Conservation (phyloP, 2,797 vertebrate genomes). For the Danio kyathit region DNA sequence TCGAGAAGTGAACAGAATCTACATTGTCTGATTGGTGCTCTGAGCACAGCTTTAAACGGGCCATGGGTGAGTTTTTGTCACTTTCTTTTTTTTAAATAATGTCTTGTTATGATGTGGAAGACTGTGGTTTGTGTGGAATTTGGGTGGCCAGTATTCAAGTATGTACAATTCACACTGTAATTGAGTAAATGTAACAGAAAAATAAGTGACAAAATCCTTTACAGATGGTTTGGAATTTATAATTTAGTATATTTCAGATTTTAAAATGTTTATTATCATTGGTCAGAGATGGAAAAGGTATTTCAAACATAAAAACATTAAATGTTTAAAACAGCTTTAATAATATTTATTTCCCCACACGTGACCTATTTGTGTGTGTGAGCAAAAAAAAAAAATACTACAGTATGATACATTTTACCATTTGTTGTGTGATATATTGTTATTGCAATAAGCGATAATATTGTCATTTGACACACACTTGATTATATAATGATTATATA, state of each 20-base stretch:
- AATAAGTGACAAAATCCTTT: background rate
- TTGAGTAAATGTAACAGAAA: background rate
- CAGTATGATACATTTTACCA: too few species aligned
- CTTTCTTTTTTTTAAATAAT: background rate
- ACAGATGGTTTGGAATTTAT: background rate
- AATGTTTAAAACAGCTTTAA: too few species aligned
- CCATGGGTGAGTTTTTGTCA: slow-evolving; percentile 78
- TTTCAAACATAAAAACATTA: too few species aligned
- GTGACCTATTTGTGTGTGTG: too few species aligned
- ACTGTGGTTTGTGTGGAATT: slow-evolving; percentile 1
- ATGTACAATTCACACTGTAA: background rate
- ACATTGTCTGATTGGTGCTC: slow-evolving; percentile 43
- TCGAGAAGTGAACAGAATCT: slow-evolving; percentile 50
- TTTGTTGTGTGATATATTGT: too few species aligned
- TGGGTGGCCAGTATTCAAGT: background rate
- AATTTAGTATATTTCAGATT: background rate
- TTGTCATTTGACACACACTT: too few species aligned
- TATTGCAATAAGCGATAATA: too few species aligned
- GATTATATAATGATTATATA: too few species aligned
- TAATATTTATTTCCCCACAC: too few species aligned
- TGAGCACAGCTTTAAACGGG: slow-evolving; percentile 34
- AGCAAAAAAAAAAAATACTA: too few species aligned
- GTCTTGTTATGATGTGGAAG: background rate
- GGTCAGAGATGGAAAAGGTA: background rate
- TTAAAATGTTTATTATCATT: background rate